Conservation (phyloP, 2,797 vertebrate species). For the Cryptoblepharus egeriae region DNA sequence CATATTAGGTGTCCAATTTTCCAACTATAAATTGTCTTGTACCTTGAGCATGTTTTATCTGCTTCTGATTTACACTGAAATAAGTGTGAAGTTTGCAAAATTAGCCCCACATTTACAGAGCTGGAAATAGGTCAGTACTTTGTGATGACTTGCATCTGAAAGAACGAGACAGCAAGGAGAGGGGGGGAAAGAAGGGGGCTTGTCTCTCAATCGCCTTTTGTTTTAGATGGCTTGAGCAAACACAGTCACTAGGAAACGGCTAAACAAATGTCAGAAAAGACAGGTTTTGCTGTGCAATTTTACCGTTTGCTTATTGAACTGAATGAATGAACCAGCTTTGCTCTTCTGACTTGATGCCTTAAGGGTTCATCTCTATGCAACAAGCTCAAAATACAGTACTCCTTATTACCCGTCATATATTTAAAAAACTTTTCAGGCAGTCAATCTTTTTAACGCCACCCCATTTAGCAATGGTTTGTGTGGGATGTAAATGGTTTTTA, state of each 20-base stretch:
- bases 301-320: constrained; percentile 46
- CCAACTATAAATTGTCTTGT: neutral
- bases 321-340: constrained; percentile 36
- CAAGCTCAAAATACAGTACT: neutral
- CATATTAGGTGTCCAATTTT: neutral
- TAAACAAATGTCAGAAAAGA: constrained; percentile 55
- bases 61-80: constrained; percentile 1
- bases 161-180: neutral
- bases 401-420: constrained; percentile 8
- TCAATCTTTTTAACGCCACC: neutral
- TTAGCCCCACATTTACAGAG: neutral
- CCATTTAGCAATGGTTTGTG: neutral
- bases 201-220: constrained; percentile 41
- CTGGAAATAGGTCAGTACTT: constrained; percentile 19
- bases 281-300: constrained; percentile 48
- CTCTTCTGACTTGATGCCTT: constrained; percentile 10
- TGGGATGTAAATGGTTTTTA: neutral
- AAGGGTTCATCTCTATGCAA: constrained; percentile 12
- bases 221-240: constrained; percentile 40
- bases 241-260: constrained; percentile 65
- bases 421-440: neutral
- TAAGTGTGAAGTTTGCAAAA: neutral
- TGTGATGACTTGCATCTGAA: constrained; percentile 15
- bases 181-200: neutral
- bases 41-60: neutral